Evolutionary conservation across 2,888 invertebrate genomes (phyloP).

Genomic region (Ophion ventricosus): DNA sequence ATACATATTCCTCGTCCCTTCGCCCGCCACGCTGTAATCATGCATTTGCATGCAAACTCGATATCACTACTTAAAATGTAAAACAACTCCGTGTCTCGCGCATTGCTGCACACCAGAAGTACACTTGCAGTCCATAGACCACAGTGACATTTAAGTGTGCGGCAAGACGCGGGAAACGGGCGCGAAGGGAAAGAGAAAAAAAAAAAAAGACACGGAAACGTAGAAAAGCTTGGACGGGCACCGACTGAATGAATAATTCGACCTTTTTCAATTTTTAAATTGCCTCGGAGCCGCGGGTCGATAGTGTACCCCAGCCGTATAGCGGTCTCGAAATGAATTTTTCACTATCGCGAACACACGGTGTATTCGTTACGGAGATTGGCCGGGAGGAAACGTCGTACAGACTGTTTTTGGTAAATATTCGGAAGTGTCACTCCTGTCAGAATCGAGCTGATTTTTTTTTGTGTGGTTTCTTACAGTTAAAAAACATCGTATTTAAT

Average conservation of each 20-base stretch:
- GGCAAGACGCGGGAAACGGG: slow-evolving; percentile 25
- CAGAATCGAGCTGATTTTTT: too few species aligned
- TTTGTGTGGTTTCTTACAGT: too few species aligned
- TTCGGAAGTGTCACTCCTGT: too few species aligned
- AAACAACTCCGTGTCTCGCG: slow-evolving; percentile 80
- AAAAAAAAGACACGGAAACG: slow-evolving; percentile 43
- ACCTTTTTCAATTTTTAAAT: slow-evolving; percentile 51
- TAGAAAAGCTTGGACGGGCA: slow-evolving; percentile 40
- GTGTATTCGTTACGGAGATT: neutral
- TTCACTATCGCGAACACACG: neutral
- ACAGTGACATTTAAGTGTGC: slow-evolving; percentile 52
- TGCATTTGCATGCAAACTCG: slow-evolving; percentile 86
- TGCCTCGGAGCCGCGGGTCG: neutral
- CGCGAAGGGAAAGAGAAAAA: slow-evolving; percentile 41
- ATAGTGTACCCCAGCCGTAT: neutral
- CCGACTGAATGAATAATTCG: slow-evolving; percentile 49
- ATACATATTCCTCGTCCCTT: slow-evolving; percentile 30
- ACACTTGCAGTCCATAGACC: slow-evolving; percentile 56
- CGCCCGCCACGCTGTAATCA: slow-evolving; percentile 82
- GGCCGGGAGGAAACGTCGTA: neutral
- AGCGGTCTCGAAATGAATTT: slow-evolving; percentile 16
- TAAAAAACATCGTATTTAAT: too few species aligned
- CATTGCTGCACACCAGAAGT: slow-evolving; percentile 52
- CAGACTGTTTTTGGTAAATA: neutral
- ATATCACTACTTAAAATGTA: slow-evolving; percentile 84